A percentile compares a stretch with the other conserved stretches of the same genome.
Evolutionary conservation across 2,888 invertebrate genomes (phyloP).

Genomic region (Aproaerema taeniolella): DNA sequence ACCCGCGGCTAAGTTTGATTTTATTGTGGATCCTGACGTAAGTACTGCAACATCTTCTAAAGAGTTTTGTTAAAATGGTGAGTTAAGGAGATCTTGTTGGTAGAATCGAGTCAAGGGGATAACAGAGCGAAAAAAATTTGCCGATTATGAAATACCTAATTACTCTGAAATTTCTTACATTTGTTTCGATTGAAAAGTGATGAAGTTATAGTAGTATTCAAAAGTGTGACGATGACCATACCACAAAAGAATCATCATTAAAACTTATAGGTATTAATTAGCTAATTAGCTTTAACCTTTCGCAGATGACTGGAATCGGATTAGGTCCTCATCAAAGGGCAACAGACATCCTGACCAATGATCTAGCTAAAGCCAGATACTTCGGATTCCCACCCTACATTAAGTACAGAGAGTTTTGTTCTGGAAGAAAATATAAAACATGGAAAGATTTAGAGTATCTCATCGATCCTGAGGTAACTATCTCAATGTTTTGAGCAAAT

Average conservation of each 20-base stretch:
- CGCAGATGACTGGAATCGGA: slow-evolving; percentile 38
- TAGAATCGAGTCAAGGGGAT: no score
- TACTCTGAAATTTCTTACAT: no score
- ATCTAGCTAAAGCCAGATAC: slow-evolving; percentile 78
- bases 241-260: no score
- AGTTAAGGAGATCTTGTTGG: no score
- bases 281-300: no score
- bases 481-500: not conserved
- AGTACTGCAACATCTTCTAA: slow-evolving; percentile 13
- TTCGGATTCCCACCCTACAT: slow-evolving; percentile 91
- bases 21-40: slow-evolving; percentile 31
- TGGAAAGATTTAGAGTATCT: slow-evolving; percentile 4
- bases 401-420: slow-evolving; percentile 89
- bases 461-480: slow-evolving; percentile 1
- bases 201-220: no score
- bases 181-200: no score
- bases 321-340: slow-evolving; percentile 38
- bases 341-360: slow-evolving; percentile 38
- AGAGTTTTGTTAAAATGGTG: no score
- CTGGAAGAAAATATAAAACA: slow-evolving; percentile 80
- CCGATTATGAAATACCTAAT: no score
- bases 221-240: no score
- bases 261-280: no score
- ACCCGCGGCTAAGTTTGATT: slow-evolving; percentile 36
- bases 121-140: no score